Conservation (phyloP, 2,797 vertebrate genomes). For the Amphiprion clarkii region DNA sequence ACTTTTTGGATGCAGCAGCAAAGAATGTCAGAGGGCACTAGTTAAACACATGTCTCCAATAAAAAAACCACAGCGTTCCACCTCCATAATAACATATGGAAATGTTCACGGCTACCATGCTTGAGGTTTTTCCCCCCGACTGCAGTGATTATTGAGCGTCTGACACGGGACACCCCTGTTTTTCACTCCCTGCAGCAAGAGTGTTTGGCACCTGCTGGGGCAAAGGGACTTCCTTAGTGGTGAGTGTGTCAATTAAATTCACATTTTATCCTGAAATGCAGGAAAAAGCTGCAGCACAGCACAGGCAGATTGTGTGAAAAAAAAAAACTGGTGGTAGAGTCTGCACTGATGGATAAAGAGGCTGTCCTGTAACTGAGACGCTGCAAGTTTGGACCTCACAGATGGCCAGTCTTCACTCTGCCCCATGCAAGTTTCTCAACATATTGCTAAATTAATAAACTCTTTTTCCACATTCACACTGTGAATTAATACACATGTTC, state of each 20-base stretch:
- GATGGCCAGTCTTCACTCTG: too few relatives aligned
- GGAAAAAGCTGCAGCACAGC: conserved; percentile 20
- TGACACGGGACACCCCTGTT: conserved; percentile 71
- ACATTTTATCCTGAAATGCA: conserved; percentile 21
- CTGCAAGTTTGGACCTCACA: background rate
- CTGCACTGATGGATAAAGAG: background rate
- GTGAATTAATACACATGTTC: too few relatives aligned
- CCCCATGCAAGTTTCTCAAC: too few relatives aligned
- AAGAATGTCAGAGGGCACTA: conserved; percentile 64
- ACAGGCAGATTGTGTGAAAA: background rate
- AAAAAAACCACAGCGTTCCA: conserved; percentile 71
- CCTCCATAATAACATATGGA: conserved; percentile 79
- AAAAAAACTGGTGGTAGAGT: background rate
- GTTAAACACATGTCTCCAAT: conserved; percentile 79
- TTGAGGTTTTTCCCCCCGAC: conserved; percentile 66
- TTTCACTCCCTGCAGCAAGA: conserved; percentile 53
- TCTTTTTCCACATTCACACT: too few relatives aligned
- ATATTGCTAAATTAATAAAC: too few relatives aligned
- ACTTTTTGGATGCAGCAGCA: conserved; percentile 36
- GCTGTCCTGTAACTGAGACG: background rate
- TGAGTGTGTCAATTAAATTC: conserved; percentile 25
- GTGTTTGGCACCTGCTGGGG: conserved; percentile 69
- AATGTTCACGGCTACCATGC: conserved; percentile 79
- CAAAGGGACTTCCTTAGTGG: background rate
- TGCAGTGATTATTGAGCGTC: conserved; percentile 71